A percentile compares a stretch with the other conserved stretches of the same genome.
Evolutionary conservation across 2,797 vertebrate species (phyloP).

Genomic region (Hipposideros larvatus): DNA sequence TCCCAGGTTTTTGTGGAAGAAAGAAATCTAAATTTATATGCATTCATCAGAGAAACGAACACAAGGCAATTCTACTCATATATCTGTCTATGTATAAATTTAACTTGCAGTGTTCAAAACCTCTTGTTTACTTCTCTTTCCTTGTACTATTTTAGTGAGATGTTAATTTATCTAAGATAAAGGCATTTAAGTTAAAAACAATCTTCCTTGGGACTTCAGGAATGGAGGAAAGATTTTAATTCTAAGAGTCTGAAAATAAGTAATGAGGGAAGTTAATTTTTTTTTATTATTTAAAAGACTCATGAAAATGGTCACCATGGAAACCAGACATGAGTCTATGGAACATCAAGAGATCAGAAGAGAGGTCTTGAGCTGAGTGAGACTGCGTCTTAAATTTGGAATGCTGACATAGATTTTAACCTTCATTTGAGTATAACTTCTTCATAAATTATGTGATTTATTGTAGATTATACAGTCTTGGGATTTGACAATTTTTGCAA

Average conservation of each 20-base stretch:
- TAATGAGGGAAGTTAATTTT: conserved; percentile 52
- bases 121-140: neutral
- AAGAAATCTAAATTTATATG: neutral
- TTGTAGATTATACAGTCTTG: conserved; percentile 25
- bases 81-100: neutral
- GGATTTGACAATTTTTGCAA: neutral
- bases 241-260: conserved; percentile 47
- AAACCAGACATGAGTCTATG: neutral
- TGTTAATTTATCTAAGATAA: conserved; percentile 2
- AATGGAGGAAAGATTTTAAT: conserved; percentile 39
- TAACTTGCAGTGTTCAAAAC: neutral
- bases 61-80: neutral
- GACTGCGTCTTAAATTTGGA: conserved; percentile 63
- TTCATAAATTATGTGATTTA: conserved; percentile 39
- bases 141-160: neutral
- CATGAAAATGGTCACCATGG: conserved; percentile 59
- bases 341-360: conserved; percentile 42
- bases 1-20: neutral
- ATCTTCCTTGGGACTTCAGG: neutral
- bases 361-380: conserved; percentile 43
- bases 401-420: conserved; percentile 39
- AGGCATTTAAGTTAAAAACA: neutral
- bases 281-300: conserved; percentile 70
- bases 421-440: conserved; percentile 23
- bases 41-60: neutral